These are phyloP conservation scores for Coelinius sp. DNA, from an alignment of 2,888 invertebrate genomes.

Conservation along the genomic window DNA sequence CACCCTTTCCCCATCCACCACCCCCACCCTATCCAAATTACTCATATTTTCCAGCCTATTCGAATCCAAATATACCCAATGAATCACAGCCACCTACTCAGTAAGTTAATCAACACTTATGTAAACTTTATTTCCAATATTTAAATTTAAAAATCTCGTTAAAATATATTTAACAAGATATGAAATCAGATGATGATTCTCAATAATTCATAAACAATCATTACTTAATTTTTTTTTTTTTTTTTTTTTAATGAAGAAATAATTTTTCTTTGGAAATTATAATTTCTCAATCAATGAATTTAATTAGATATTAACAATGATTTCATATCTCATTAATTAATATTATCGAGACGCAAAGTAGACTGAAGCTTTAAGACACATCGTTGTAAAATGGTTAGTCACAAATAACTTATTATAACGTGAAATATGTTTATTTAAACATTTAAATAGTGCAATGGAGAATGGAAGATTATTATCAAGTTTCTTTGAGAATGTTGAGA, in stretches of 20 bases:
- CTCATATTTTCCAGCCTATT: conserved; percentile 73
- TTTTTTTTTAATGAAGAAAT: not conserved
- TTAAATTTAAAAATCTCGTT: not conserved
- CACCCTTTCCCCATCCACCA: conserved; percentile 70
- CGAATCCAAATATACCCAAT: conserved; percentile 68
- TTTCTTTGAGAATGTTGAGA: not conserved
- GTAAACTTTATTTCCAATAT: conserved; percentile 15
- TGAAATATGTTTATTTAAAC: conserved; percentile 6
- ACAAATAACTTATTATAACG: conserved; percentile 26
- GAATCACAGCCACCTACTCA: conserved; percentile 69
- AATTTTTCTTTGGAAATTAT: not conserved
- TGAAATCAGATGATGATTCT: not conserved
- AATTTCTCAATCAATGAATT: not conserved
- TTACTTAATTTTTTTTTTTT: conserved; percentile 15
- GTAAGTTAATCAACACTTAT: conserved; percentile 48
- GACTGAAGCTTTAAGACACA: conserved; percentile 61
- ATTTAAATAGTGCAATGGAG: conserved; percentile 12
- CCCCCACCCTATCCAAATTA: conserved; percentile 74
- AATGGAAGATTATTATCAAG: not conserved
- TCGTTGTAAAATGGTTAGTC: conserved; percentile 60
- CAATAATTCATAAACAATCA: conserved; percentile 15
- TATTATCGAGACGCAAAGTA: conserved; percentile 51
- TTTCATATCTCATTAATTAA: conserved; percentile 2
- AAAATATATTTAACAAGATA: not conserved
- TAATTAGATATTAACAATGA: not conserved